Evolutionary conservation across 2,797 vertebrate species (phyloP), one percentile per base, ranked within the genome.

Genomic region (Notolepis coatsorum): DNA sequence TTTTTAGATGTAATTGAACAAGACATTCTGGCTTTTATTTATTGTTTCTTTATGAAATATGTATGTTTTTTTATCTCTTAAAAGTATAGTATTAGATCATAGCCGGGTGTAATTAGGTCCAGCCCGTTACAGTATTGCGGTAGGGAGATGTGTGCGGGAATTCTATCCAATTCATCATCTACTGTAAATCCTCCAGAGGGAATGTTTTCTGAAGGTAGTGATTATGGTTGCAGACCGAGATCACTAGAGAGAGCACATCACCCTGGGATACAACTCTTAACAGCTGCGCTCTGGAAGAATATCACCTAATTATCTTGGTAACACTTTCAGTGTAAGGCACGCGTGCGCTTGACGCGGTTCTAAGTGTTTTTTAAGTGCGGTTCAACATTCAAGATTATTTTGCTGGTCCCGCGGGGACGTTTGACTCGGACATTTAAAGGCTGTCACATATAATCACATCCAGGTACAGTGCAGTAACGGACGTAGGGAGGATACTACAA

Each of bases 21-120:
- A 41, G 31, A 31, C 52, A 4, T 47, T 61, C 30, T 43, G 51
- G 33, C 28, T 24, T 3, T 35, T 41, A 15, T 43, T n/a, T n/a
- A n/a, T n/a, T n/a, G n/a, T n/a, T n/a, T n/a, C n/a, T n/a, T n/a
- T 18, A 46, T 64, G 8, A 59, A 70, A 66, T 42, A 42, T 15
- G 8, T 17, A 25, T 1, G 41, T 37, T 20, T 47, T 43, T 17
- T 30, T 55, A 33, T 18, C 8, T 12, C 17, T 63, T 20, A 0
- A 10, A 23, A 7, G 3, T 33, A 35, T 13, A 37, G 35, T 20
- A 17, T 43, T 57, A 58, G 39, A 61, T 68, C 27, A 50, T 2
- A 27, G n/a, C 35, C 39, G 35, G 18, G 0, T 46, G 25, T 30
- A 35, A 51, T 10, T 3, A 21, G 33, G 4, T 51, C n/a, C 9